phyloP scores from a whole-genome alignment of 2,888 invertebrate species.

The Lacanobia oleracea region DNA sequence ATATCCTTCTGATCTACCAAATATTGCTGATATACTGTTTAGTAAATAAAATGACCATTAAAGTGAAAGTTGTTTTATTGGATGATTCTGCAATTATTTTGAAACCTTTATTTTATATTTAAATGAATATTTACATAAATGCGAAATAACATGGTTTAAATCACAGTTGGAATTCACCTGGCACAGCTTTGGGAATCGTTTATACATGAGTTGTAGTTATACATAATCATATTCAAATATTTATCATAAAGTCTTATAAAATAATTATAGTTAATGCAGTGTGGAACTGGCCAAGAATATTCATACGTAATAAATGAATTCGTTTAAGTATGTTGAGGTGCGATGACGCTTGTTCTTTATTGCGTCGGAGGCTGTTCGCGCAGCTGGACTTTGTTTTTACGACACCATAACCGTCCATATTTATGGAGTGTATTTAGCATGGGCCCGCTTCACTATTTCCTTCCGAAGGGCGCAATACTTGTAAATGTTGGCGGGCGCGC shows the following conservation, averaged over 20 bases:
- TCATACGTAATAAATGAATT: constrained; percentile 69
- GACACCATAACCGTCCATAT: constrained; percentile 86
- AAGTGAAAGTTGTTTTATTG: background rate
- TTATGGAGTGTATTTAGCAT: constrained; percentile 88
- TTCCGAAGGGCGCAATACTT: constrained; percentile 82
- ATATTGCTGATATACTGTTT: background rate
- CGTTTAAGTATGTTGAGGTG: constrained; percentile 67
- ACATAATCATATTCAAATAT: constrained; percentile 55
- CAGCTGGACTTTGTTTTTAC: constrained; percentile 89
- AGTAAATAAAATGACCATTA: background rate
- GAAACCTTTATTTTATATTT: background rate
- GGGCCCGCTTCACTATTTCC: constrained; percentile 81
- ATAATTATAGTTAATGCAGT: constrained; percentile 60
- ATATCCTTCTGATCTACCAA: background rate
- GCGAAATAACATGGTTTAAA: constrained; percentile 32
- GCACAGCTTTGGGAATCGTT: constrained; percentile 22
- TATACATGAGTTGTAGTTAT: constrained; percentile 34
- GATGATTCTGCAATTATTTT: background rate
- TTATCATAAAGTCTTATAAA: constrained; percentile 51
- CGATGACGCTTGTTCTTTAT: constrained; percentile 83
- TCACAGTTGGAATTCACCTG: constrained; percentile 25
- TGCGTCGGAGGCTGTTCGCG: constrained; percentile 79
- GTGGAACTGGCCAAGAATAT: constrained; percentile 63
- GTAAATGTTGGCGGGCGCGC: constrained; percentile 72
- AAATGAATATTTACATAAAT: constrained; percentile 19